Evolutionary conservation across 2,888 invertebrate genomes (phyloP).

Genomic region (Hyles lineata): DNA sequence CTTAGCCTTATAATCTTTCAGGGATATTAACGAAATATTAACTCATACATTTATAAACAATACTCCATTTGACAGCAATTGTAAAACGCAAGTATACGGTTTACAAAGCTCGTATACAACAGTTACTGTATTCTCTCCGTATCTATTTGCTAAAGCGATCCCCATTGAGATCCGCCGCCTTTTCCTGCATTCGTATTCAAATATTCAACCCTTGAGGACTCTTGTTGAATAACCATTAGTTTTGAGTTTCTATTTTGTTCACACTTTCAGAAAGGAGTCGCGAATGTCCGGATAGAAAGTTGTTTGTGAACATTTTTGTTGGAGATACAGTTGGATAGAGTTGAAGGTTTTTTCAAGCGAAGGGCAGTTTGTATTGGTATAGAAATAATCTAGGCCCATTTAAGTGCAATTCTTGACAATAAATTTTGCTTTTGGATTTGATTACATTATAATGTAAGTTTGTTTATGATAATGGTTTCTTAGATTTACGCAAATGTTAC

Average conservation of each 20-base stretch:
- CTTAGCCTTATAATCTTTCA: too few relatives aligned
- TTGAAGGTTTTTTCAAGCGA: not conserved
- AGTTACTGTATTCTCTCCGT: conserved; percentile 39
- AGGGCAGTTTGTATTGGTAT: too few relatives aligned
- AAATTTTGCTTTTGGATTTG: too few relatives aligned
- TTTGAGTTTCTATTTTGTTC: conserved; percentile 37
- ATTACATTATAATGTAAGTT: too few relatives aligned
- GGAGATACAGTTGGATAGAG: not conserved
- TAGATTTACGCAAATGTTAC: too few relatives aligned
- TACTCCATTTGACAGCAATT: not conserved
- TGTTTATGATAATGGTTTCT: too few relatives aligned
- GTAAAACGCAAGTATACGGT: not conserved
- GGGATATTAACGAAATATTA: not conserved
- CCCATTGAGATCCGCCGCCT: conserved; percentile 50
- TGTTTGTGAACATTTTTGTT: not conserved
- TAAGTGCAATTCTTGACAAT: too few relatives aligned
- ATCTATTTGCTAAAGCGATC: conserved; percentile 43
- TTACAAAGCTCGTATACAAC: conserved; percentile 33
- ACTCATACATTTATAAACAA: not conserved
- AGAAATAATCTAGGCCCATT: too few relatives aligned
- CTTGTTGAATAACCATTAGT: conserved; percentile 50
- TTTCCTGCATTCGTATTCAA: conserved; percentile 60
- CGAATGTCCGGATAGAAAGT: not conserved
- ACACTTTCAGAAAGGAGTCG: conserved; percentile 32
- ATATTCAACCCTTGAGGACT: conserved; percentile 54